Evolutionary conservation across 2,888 invertebrate species (phyloP), one percentile per base, ranked within the genome.

Genomic region (Epirrita christyi): DNA sequence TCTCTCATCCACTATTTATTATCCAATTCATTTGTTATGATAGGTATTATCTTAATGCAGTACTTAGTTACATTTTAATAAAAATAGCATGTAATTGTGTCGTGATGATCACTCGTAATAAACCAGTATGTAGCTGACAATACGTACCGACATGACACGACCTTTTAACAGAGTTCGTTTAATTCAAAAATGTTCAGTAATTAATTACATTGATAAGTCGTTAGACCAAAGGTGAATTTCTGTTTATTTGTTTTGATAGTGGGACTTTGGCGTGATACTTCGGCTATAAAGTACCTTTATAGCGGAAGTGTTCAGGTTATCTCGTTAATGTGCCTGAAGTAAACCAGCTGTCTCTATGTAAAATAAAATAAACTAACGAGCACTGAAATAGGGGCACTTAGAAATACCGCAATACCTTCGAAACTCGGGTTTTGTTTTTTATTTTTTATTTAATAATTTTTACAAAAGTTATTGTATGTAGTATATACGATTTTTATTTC

Each of bases 41-140:
- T 10, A 32, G 32, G 8, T 9, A 32, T 32, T 32, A 32, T 32
- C 21, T 21, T 7, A 32, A 9, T 32, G 10, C 32, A 6, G 32
- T 32, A 9, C 32, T 32, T 9, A 2, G 7, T 6, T 36, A n/a
- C 36, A n/a, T 11, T 36, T 21, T 21, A 28, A 52, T 48, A 44
- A 61, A 62, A 59, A 60, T 8, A 58, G 6, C 75, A 75, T 70
- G 73, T 54, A 8, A 52, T 14, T n/a, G 27, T 48, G 27, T 43
- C 69, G 70, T 77, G 78, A 74, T 55, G 28, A 66, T 76, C 75
- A 76, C 64, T 67, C 59, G 4, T 27, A 32, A 38, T 46, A 29
- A 53, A 40, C 28, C 10, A 44, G 50, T 27, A 37, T 37, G 6
- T 27, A 21, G 21, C 21, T 21, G 21, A 21, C 21, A 21, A 21